phyloP scores from a whole-genome alignment of 2,888 invertebrate genomes.

The Leptinotarsa haldemani region DNA sequence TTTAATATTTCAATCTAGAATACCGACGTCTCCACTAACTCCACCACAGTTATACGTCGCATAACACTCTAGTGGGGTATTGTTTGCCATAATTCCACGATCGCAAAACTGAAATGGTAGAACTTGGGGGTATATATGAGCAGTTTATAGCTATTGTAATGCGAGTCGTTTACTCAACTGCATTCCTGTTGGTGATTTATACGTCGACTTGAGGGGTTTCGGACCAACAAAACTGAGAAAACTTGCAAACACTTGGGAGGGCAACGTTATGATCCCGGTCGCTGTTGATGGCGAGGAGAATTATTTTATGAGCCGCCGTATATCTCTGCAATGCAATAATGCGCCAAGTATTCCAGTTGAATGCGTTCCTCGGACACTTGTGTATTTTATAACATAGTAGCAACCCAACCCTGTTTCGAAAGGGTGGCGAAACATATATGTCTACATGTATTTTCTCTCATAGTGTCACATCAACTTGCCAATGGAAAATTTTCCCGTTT shows the following conservation, averaged over 20 bases:
- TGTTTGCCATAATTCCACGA: constrained; percentile 6
- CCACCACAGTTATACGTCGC: not conserved
- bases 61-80: not conserved
- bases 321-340: not conserved
- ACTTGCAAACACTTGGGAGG: not conserved
- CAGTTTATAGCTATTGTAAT: constrained; percentile 10
- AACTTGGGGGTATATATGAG: constrained; percentile 6
- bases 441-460: no score
- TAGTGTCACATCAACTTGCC: no score
- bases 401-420: not conserved
- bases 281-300: not conserved
- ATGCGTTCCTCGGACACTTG: not conserved
- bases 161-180: constrained; percentile 10
- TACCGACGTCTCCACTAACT: not conserved
- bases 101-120: constrained; percentile 7
- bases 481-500: no score
- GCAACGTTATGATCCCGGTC: not conserved
- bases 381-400: not conserved
- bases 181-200: constrained; percentile 8
- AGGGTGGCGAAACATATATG: no score
- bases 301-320: not conserved
- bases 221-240: not conserved
- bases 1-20: constrained; percentile 2
- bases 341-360: not conserved
- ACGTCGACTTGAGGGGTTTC: not conserved